These are phyloP conservation scores for Leucoraja ocellata DNA, from an alignment of 2,797 vertebrate genomes.

Conservation along the genomic window DNA sequence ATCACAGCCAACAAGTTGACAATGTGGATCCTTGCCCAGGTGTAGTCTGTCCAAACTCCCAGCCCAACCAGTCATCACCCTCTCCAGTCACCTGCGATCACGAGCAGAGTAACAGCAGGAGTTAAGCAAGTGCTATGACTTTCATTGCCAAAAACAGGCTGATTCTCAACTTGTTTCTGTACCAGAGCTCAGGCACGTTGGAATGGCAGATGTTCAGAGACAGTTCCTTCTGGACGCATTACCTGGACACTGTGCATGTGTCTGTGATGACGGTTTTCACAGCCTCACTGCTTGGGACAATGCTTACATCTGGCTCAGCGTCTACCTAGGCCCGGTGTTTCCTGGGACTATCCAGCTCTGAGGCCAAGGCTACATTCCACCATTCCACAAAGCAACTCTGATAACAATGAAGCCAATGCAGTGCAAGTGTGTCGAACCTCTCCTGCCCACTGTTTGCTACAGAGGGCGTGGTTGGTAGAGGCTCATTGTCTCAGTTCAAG, in stretches of 20 bases:
- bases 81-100: not conserved
- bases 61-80: not conserved
- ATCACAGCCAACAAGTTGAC: not conserved
- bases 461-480: not conserved
- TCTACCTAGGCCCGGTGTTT: too few relatives aligned
- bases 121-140: not conserved
- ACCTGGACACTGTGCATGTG: too few relatives aligned
- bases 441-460: not conserved
- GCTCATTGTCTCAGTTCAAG: not conserved
- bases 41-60: not conserved
- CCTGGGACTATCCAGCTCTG: not conserved
- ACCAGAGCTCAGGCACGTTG: too few relatives aligned
- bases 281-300: too few relatives aligned
- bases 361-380: not conserved
- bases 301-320: too few relatives aligned
- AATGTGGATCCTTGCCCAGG: not conserved
- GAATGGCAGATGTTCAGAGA: not conserved
- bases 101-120: not conserved
- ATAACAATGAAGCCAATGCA: not conserved
- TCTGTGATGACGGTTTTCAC: too few relatives aligned
- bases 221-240: too few relatives aligned
- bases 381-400: not conserved
- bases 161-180: not conserved
- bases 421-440: not conserved
- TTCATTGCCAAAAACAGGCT: not conserved